Evolutionary conservation across 2,888 invertebrate species (phyloP).

Genomic region (Polylopha cassiicola): DNA sequence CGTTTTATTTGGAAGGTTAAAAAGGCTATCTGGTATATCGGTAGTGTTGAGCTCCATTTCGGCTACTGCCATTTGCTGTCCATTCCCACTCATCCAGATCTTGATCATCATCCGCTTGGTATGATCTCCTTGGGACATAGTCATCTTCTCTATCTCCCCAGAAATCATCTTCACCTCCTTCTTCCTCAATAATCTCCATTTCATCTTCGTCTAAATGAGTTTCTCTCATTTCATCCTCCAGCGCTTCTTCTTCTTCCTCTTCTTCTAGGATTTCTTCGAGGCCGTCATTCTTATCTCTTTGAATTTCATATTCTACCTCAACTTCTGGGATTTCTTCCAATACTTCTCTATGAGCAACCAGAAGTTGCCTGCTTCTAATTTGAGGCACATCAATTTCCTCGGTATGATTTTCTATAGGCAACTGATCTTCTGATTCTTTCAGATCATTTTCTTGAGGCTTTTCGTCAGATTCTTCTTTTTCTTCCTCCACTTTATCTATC

Average conservation of each 20-base stretch:
- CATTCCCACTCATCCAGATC: slow-evolving; percentile 74
- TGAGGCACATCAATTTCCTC: slow-evolving; percentile 37
- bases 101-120: slow-evolving; percentile 46
- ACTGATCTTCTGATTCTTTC: slow-evolving; percentile 3
- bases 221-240: slow-evolving; percentile 42
- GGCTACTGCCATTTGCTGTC: slow-evolving; percentile 42
- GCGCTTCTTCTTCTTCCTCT: slow-evolving; percentile 54
- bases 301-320: slow-evolving; percentile 62
- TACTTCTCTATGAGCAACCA: slow-evolving; percentile 64
- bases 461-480: slow-evolving; percentile 26
- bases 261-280: slow-evolving; percentile 67
- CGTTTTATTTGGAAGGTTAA: slow-evolving; percentile 36
- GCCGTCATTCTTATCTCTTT: slow-evolving; percentile 52
- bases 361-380: slow-evolving; percentile 41
- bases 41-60: slow-evolving; percentile 59
- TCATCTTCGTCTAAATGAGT: slow-evolving; percentile 61
- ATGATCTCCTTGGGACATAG: slow-evolving; percentile 37
- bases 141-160: slow-evolving; percentile 51
- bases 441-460: slow-evolving; percentile 21
- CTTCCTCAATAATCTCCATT: slow-evolving; percentile 28
- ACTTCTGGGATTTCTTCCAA: slow-evolving; percentile 68
- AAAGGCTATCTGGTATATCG: slow-evolving; percentile 58
- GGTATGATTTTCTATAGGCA: slow-evolving; percentile 31
- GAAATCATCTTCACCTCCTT: slow-evolving; percentile 56
- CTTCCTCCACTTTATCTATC: slow-evolving; percentile 26